Evolutionary conservation across 2,888 invertebrate species (phyloP), one percentile per base, ranked within the genome.

Genomic region (Eurytoma adleriae): DNA sequence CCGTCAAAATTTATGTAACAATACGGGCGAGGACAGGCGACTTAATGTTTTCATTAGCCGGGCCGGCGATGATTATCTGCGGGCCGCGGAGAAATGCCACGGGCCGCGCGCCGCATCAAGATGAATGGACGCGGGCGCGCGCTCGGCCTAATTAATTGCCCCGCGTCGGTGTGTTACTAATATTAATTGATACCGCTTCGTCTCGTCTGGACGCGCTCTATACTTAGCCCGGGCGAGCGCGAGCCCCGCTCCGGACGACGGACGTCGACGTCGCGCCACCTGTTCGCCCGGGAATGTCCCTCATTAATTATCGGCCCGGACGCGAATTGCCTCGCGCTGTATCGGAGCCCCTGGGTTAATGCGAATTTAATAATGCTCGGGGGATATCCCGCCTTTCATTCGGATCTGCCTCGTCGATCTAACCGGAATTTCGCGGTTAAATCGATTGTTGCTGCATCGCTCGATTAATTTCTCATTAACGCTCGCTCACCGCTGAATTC

Each of bases 31-130:
- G 80, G 69, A 78, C 73, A 79, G 69, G 83, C 78, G 84, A 85
- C 82, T 84, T 87, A 86, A 87, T 86, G 86, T 87, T 87, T 87
- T 85, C 86, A 87, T 87, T 86, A 86, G 84, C 20, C 59, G 50
- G 4, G 0, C 84, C 85, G 83, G 83, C 83, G 86, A 87, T 87
- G 85, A 84, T 87, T 86, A 85, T 87, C 87, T 84, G 75, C 80
- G 83, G 5, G 18, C 14, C 50, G 7, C 3, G 57, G 16, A 12
- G 75, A 57, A 57, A 61, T 62, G 56, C 64, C 54, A 62, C 54
- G 64, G 71, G 68, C 20, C 30, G 68, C 40, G 69, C 69, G 84
- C 82, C 80, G 82, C 82, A 87, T 85, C 84, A 87, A 87, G 86
- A 87, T 85, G 85, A 85, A 88, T 86, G 86, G 84, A 82, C 82